Evolutionary conservation across 2,888 invertebrate genomes (phyloP), one percentile per base, ranked within the genome.

Genomic region (Plutella xylostella): DNA sequence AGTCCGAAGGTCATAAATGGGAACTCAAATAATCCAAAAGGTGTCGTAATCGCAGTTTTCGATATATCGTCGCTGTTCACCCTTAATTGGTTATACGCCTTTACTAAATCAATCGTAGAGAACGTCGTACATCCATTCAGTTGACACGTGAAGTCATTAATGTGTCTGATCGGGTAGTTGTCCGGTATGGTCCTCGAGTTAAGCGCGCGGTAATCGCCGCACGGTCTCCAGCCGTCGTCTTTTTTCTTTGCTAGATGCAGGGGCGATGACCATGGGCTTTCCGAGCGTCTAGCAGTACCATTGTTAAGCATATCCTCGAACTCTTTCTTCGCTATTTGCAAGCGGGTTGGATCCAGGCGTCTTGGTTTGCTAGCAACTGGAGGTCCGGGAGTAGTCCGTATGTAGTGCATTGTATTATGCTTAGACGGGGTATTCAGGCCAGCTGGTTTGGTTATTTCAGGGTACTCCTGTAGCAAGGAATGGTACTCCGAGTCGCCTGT

Each of bases 121-220:
- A 22, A 22, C 6, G 9, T 22, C 22, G 5, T 22, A 9, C 6
- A 22, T 6, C 22, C 22, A 22, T 5, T 6, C 6, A 22, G 22
- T 5, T 9, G 5, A 22, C 9, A 9, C 6, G 22, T 6, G 9
- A 22, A 22, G 9, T 22, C 22, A 22, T 22, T 22, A n/a, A 33
- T 33, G 33, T 33, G 6, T n/a, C 33, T 14, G 4, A 33, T 33
- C 4, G 33, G 33, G n/a, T 39, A 39, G 7, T 12, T 11, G 25
- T 40, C 25, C 6, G 40, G 40, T 5, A 40, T 20, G 4, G 25
- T 40, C 12, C 40, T 7, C 25, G 40, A n/a, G 18, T 40, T 40
- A 3, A 40, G 25, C 22, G n/a, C 7, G 1, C 64, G 41, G 43
- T 56, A 66, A 35, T 68, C 62, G 0, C 61, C 60, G 48, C 64